These are phyloP conservation scores for Melanophora roralis DNA, from an alignment of 2,888 invertebrate species.

Conservation along the genomic window DNA sequence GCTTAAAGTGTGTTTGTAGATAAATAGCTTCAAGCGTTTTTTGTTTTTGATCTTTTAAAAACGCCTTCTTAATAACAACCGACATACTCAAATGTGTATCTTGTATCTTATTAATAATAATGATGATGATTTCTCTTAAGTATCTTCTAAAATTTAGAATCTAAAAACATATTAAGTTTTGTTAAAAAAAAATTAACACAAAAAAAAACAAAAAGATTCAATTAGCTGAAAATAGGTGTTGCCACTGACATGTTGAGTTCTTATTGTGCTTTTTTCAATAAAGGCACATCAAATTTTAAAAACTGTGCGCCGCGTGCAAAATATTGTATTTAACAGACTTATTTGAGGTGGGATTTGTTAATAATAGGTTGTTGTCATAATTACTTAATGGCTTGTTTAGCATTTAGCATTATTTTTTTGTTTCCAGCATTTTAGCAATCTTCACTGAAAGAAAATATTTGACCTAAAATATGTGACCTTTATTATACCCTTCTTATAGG, in stretches of 20 bases:
- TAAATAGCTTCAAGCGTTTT: conserved; percentile 49
- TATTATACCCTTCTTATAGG: no score
- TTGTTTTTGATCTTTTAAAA: conserved; percentile 2
- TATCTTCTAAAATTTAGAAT: conserved; percentile 2
- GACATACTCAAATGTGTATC: neutral
- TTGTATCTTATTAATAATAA: conserved; percentile 32
- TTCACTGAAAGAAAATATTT: no score
- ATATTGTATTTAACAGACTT: neutral
- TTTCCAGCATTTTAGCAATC: no score
- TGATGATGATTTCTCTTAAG: conserved; percentile 31
- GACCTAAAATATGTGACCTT: no score
- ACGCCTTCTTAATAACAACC: conserved; percentile 40
- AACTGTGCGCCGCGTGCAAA: neutral
- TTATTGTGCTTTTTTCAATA: neutral
- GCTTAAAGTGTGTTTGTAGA: conserved; percentile 29
- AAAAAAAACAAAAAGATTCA: conserved; percentile 8
- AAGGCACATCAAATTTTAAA: neutral
- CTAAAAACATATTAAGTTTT: neutral
- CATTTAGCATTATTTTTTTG: neutral
- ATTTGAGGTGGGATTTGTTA: conserved; percentile 13
- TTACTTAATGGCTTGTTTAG: conserved; percentile 32
- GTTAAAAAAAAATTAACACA: neutral
- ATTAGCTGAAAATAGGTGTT: conserved; percentile 48
- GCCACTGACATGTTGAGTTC: conserved; percentile 23
- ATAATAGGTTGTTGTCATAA: conserved; percentile 44